Percentiles rank a stretch among this genome's conserved stretches.
phyloP scores from a whole-genome alignment of 2,888 invertebrate species.

The Drosophila mettleri region DNA sequence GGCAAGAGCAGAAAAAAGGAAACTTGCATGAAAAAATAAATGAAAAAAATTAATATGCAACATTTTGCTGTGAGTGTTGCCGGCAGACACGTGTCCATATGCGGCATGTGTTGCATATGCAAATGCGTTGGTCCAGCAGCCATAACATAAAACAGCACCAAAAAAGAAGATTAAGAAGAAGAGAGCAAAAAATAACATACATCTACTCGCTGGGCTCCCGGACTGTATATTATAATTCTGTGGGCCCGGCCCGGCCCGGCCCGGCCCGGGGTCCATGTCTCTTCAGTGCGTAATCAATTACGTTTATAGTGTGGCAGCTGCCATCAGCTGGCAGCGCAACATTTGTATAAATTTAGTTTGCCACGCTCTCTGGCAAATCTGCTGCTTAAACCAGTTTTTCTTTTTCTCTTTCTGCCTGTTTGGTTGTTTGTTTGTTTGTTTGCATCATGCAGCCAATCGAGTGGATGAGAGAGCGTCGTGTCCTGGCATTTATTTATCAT shows the following conservation, averaged over 20 bases:
- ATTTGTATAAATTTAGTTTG: conserved; percentile 78
- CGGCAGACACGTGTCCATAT: conserved; percentile 47
- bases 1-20: conserved; percentile 15
- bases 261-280: background rate
- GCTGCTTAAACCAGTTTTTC: background rate
- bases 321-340: conserved; percentile 68
- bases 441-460: conserved; percentile 35
- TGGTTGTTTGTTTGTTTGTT: background rate
- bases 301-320: conserved; percentile 69
- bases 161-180: background rate
- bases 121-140: conserved; percentile 44
- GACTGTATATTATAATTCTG: conserved; percentile 33
- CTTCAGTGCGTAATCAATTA: conserved; percentile 76
- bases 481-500: conserved; percentile 54
- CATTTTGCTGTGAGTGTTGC: conserved; percentile 62
- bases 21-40: conserved; percentile 49
- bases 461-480: conserved; percentile 34
- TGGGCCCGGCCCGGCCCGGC: conserved; percentile 5
- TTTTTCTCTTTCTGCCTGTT: conserved; percentile 15
- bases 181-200: conserved; percentile 1
- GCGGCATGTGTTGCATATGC: conserved; percentile 63
- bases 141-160: conserved; percentile 10
- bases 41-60: conserved; percentile 74
- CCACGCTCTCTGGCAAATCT: conserved; percentile 35
- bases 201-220: background rate